Evolutionary conservation across 2,888 invertebrate genomes (phyloP), one percentile per base, ranked within the genome.

Genomic region (Scaptomyza reducta): DNA sequence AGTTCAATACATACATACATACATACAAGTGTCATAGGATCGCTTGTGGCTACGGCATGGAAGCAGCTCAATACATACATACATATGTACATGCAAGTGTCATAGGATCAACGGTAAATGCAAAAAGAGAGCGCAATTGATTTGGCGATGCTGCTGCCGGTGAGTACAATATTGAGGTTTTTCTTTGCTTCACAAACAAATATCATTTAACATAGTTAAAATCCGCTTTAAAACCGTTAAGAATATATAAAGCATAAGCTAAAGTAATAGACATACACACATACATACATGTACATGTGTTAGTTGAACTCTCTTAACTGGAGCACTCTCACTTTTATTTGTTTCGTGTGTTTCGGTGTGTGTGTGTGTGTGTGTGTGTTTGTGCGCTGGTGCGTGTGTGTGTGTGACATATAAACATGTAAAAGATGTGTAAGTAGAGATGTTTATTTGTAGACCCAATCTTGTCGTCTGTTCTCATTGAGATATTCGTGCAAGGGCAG

Each of bases 401-500:
- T 25, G 11, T 22, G 22, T 22, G 13, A 42, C 13, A 42, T 22
- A 33, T 33, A 49, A 47, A 33, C 22, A 56, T 18, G 16, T 42
- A 35, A 57, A 41, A 41, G 45, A 46, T 53, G 33, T 46, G 13
- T 46, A 29, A 33, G 22, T 27, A 45, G 49, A 56, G 29, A 45
- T 40, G 14, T 6, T 10, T 27, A 77, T 31, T 74, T 81, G 38
- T 77, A 64, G 16, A 49, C 73, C 80, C 87, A 87, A 64, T 77
- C 61, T 22, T 63, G 51, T 11, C 77, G 75, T 33, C 67, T 72
- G 42, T 77, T 84, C 38, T 49, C 66, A 29, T 49, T 68, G 16
- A 82, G 47, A 42, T 85, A 87, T n/a, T 82, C 85, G 38, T 87
- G 85, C 45, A 87, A 50, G 0, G 82, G 82, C 66, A 87, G 46